phyloP scores from a whole-genome alignment of 2,797 vertebrate species.

The Neosilurus mollespiculum region DNA sequence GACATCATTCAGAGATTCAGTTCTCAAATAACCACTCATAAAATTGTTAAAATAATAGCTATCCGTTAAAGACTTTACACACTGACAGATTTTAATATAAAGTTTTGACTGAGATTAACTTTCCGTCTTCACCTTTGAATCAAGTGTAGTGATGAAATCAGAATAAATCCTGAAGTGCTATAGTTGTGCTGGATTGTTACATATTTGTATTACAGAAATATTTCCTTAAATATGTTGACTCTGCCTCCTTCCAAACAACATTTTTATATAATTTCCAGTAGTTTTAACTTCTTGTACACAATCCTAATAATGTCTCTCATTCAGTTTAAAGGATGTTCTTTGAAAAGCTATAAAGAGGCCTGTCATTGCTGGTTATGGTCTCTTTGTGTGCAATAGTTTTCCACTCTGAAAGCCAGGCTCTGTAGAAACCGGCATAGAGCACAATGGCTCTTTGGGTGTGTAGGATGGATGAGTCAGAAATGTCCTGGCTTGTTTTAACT shows the following conservation, averaged over 20 bases:
- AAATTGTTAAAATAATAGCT: too few species aligned
- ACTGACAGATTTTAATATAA: too few species aligned
- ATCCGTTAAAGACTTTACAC: too few species aligned
- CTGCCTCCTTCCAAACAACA: neutral
- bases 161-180: neutral
- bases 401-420: conserved; percentile 31
- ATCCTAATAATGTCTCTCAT: conserved; percentile 23
- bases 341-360: conserved; percentile 26
- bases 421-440: conserved; percentile 38
- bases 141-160: neutral
- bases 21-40: too few species aligned
- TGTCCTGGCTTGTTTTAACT: conserved; percentile 39
- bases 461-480: conserved; percentile 45
- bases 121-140: neutral
- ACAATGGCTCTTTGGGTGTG: conserved; percentile 46
- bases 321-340: conserved; percentile 32
- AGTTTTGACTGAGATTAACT: too few species aligned
- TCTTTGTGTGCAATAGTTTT: conserved; percentile 38
- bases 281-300: conserved; percentile 32
- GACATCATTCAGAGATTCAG: too few species aligned
- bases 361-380: conserved; percentile 29
- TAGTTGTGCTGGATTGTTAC: neutral
- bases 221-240: neutral
- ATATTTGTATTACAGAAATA: neutral
- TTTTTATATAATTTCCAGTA: conserved; percentile 26